Evolutionary conservation across 2,113 vertebrate genomes (phyloP).

Genomic region (Symphodus melops): DNA sequence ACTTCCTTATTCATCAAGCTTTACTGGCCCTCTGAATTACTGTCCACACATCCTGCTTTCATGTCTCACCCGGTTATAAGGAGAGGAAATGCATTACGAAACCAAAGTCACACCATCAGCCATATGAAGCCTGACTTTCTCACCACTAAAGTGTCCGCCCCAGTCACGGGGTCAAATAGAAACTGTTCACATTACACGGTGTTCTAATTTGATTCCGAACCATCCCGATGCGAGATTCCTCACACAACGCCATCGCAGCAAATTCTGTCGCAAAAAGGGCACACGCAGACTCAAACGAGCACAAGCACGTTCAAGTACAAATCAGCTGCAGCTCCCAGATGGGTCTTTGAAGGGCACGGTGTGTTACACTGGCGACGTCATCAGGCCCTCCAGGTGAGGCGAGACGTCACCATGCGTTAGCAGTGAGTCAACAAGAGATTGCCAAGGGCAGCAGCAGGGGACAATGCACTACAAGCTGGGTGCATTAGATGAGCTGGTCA

Average conservation of each 20-base stretch:
- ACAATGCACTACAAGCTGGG: conserved; percentile 13
- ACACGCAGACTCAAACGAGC: neutral
- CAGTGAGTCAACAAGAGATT: conserved; percentile 51
- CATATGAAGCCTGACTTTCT: conserved; percentile 32
- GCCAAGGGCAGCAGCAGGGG: conserved; percentile 42
- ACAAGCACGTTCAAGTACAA: neutral
- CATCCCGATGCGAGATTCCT: conserved; percentile 1
- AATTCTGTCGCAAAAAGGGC: neutral
- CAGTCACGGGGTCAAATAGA: conserved; percentile 25
- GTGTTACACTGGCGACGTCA: conserved; percentile 56
- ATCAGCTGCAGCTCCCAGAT: conserved; percentile 52
- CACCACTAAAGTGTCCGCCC: conserved; percentile 14
- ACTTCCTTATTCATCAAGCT: neutral
- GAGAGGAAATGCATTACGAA: conserved; percentile 36
- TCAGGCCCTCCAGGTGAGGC: conserved; percentile 60
- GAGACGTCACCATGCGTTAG: conserved; percentile 65
- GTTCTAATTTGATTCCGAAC: neutral
- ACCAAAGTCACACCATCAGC: conserved; percentile 16
- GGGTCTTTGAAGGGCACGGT: conserved; percentile 60
- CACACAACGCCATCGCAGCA: neutral
- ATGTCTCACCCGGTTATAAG: neutral
- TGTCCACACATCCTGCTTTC: neutral
- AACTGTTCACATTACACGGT: neutral
- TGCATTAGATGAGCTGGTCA: neutral
- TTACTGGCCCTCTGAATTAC: neutral